phyloP scores from a whole-genome alignment of 2,888 invertebrate species.

The Augiades crinisus region DNA sequence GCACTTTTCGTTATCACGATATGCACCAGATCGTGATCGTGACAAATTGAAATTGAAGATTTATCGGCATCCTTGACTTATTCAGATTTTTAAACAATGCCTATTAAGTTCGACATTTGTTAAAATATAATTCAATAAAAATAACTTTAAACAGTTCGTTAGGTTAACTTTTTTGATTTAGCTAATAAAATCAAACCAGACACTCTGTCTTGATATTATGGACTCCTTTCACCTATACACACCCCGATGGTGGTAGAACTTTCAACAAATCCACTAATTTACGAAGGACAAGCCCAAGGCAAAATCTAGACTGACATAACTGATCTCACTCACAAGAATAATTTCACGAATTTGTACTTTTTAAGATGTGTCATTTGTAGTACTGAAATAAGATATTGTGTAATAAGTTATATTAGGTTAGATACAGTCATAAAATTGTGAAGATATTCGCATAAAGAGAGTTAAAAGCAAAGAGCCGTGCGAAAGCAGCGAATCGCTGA shows the following conservation, averaged over 20 bases:
- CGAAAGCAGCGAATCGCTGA: slow-evolving; percentile 13
- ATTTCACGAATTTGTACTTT: no score
- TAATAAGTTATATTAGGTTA: neutral
- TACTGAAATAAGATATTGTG: neutral
- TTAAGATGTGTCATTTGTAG: no score
- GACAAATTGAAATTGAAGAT: slow-evolving; percentile 66
- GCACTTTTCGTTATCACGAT: slow-evolving; percentile 40
- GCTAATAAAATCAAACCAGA: no score
- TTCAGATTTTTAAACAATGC: slow-evolving; percentile 60
- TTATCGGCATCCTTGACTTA: slow-evolving; percentile 67
- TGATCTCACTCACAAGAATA: no score
- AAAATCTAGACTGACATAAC: no score
- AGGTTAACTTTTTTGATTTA: slow-evolving; percentile 1
- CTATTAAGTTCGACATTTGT: slow-evolving; percentile 46
- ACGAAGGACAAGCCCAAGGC: no score
- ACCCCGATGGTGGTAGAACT: no score
- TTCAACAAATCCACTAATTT: no score
- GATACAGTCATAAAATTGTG: neutral
- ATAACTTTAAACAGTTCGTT: slow-evolving; percentile 14
- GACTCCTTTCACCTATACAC: no score
- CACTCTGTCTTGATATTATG: no score
- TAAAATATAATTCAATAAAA: slow-evolving; percentile 10
- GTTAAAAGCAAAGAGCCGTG: slow-evolving; percentile 2
- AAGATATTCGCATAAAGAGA: neutral
- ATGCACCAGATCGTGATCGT: slow-evolving; percentile 61